Evolutionary conservation across 2,113 vertebrate genomes (phyloP).

Genomic region (Tangachromis dhanisi): DNA sequence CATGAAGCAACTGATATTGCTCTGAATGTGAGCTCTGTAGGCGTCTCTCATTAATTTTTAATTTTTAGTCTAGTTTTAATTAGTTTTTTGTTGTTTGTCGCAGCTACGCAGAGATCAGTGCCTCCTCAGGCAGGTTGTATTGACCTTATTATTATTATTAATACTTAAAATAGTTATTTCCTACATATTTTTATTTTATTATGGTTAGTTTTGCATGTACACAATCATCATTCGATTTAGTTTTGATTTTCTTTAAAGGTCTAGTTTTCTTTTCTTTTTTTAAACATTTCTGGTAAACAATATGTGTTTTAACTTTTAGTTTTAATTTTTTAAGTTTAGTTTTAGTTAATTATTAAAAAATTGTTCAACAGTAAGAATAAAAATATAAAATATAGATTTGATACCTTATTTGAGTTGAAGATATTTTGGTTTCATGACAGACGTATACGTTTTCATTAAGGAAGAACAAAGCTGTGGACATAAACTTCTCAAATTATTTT

Average conservation of each 20-base stretch:
- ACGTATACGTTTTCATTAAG: neutral
- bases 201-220: neutral
- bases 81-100: neutral
- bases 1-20: neutral
- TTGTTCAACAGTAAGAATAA: accelerated
- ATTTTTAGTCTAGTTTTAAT: neutral
- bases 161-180: neutral
- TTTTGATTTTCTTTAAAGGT: neutral
- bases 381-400: accelerated
- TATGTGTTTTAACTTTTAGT: neutral
- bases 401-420: neutral
- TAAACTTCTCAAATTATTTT: neutral
- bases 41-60: accelerated
- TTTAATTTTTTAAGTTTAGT: neutral
- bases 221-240: neutral
- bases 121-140: neutral
- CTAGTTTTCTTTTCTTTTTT: neutral
- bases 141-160: neutral
- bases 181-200: neutral
- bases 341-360: neutral
- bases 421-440: neutral
- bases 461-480: neutral
- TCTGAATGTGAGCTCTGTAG: neutral
- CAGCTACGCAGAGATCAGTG: neutral
- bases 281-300: accelerated